These are phyloP conservation scores for Trachymyrmex septentrionalis DNA, from an alignment of 1,140 invertebrate genomes.

Conservation along the genomic window DNA sequence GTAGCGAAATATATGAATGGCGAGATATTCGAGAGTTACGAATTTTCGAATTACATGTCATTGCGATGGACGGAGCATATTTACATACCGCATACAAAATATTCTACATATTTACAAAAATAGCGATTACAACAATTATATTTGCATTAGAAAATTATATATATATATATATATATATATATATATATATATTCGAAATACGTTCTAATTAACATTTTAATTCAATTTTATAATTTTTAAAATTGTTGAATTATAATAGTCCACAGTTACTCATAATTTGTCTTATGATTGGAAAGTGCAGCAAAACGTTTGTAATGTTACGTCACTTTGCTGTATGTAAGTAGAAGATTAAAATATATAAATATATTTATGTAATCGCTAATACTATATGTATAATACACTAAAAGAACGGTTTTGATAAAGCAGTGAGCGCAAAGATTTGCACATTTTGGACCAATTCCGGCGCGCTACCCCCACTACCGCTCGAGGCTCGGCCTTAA, in stretches of 20 bases:
- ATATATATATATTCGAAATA: background rate
- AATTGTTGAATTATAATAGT: background rate
- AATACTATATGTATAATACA: background rate
- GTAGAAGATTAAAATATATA: background rate
- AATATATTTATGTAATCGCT: background rate
- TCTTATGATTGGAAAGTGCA: background rate
- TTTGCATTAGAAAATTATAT: background rate
- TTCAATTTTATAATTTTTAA: background rate
- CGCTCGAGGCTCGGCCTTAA: too few relatives aligned
- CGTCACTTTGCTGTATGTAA: background rate
- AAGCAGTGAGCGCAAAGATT: too few relatives aligned
- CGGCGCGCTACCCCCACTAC: too few relatives aligned
- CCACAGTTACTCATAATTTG: background rate
- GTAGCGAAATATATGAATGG: constrained; percentile 1
- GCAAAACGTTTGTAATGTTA: background rate
- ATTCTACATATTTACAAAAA: constrained; percentile 55
- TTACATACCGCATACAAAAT: constrained; percentile 39
- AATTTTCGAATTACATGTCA: constrained; percentile 7
- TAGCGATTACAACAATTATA: constrained; percentile 37
- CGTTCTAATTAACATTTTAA: constrained; percentile 9
- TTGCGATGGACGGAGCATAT: constrained; percentile 49
- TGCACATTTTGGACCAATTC: too few relatives aligned
- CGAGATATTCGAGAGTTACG: background rate
- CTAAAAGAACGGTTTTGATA: too few relatives aligned
- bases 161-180: too few relatives aligned